Evolutionary conservation across 2,888 invertebrate species (phyloP).

Genomic region (Craniophora ligustri): DNA sequence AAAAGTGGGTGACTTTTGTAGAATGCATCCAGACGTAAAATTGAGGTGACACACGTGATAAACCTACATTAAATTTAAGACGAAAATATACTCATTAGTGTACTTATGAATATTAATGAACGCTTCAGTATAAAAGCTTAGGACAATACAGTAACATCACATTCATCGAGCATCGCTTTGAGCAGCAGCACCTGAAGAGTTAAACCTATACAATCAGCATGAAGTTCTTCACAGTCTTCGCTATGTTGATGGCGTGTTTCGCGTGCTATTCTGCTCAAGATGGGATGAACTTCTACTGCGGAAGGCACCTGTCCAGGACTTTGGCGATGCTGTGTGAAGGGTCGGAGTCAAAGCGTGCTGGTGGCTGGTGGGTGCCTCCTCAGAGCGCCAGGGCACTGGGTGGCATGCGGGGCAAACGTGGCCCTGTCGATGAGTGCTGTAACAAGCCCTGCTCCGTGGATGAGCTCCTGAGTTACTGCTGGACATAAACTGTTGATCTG

Average conservation of each 20-base stretch:
- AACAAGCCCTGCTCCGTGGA: conserved; percentile 38
- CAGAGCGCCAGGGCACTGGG: conserved; percentile 28
- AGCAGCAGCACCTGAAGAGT: neutral
- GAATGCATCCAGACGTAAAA: conserved; percentile 21
- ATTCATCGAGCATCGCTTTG: conserved; percentile 15
- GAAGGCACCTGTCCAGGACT: conserved; percentile 23
- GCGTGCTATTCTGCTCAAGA: conserved; percentile 30
- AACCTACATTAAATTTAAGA: conserved; percentile 7
- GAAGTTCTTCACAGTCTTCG: conserved; percentile 32
- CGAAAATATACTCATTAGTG: conserved; percentile 22
- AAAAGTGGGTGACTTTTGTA: too few relatives aligned
- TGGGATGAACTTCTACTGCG: conserved; percentile 29
- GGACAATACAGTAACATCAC: conserved; percentile 4
- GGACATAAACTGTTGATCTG: neutral
- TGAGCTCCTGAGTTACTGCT: conserved; percentile 42
- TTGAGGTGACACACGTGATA: conserved; percentile 30
- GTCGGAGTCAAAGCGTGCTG: conserved; percentile 30
- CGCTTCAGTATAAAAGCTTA: conserved; percentile 25
- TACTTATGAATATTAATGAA: conserved; percentile 44
- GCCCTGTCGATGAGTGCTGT: conserved; percentile 48
- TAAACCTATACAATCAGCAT: conserved; percentile 15
- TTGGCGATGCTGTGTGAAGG: conserved; percentile 29
- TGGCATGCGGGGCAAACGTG: conserved; percentile 38
- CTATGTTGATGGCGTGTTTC: conserved; percentile 18
- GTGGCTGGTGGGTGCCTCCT: conserved; percentile 43